Base-by-base conservation (phyloP, 1,140 invertebrate genomes). In the Lycorma delicatula region DNA sequence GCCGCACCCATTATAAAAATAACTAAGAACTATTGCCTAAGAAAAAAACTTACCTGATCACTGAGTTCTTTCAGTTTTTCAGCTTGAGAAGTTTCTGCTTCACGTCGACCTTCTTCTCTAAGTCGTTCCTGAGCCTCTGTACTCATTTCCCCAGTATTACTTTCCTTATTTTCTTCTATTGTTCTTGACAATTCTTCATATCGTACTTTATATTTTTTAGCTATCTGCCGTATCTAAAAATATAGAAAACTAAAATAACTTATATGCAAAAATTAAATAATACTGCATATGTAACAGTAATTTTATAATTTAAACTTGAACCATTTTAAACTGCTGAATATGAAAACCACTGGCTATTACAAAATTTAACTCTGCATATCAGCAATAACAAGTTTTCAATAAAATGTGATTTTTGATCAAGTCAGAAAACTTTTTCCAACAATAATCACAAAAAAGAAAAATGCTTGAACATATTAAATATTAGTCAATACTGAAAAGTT, bases 191-290 rank as follows among this genome's bases (percentile, higher is more conserved):
- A 66, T 60, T 90, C 88, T 68, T 91, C 87, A 67, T 81, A 91
- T 64, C 89, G 88, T 4, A 81, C 84, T 70, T 94, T 95, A 68
- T 96, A 96, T 66, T 92, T 93, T 61, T 92, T 87, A 2, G 91
- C 93, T 67, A 96, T 92, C 69, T 89, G 91, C 62, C 89, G 81
- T 46, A 96, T 82, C 75, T 93, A 64, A 12, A 64, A 58, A 4
- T 28, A 6, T 6, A 41, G 41, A 22, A 46, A 7, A 46, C 29
- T 28, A n/a, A 12, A 25, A 41, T 22, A 25, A 34, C n/a, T n/a
- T 56, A 9, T 13, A 23, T 23, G n/a, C 13, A 26, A 13, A 47
- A 28, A 9, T 56, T 48, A 6, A 48, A 11, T 23, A 28, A 20
- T 29, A 48, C n/a, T 28, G 26, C 13, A 25, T 13, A 9, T 5